Base-by-base conservation (phyloP, 2,888 invertebrate species). In the Ornithoptera priamus region DNA sequence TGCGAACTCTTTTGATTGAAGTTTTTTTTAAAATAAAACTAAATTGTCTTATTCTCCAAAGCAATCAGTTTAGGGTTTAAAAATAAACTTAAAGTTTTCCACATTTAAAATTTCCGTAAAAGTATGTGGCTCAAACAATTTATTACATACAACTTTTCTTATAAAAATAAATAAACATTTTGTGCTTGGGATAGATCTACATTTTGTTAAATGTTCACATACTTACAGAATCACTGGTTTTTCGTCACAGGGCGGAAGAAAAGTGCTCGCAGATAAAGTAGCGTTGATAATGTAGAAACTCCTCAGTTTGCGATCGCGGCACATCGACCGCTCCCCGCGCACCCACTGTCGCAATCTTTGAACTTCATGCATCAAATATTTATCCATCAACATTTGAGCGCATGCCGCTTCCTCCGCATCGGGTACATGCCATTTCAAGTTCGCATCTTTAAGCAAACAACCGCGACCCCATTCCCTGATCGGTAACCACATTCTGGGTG, bases 391-490 rank as follows among this genome's bases (percentile, higher is more conserved):
- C 78, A 92, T 89, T 77, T 95, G 94, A 1, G 96, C 94, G 72
- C 94, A 94, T 0, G 88, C 85, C 0, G 96, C 93, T 82, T 97
- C 97, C 57, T 93, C 94, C 30, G 93, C 90, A 30, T 92, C 94
- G 0, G 98, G 97, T 62, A 95, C 90, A 80, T 97, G 96, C 97
- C 97, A 98, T 58, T 94, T 89, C 24, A 97, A 88, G 10, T 94
- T 90, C 22, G 96, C 89, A 39, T 95, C 93, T 68, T 95, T 90
- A 24, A 96, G 85, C 75, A 95, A 90, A 22, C 95, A 94, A 0
- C 96, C 93, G 71, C 93, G 93, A 0, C 97, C 98, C 98, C 98
- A 99, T 75, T 97, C 95, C 30, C 94, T 93, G 30, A 97, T 93
- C 15, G 96, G 95, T 61, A 97, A 90, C 89, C 95, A 95, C 70